phyloP scores from a whole-genome alignment of 2,888 invertebrate species.

The Rhyacophila evoluta region DNA sequence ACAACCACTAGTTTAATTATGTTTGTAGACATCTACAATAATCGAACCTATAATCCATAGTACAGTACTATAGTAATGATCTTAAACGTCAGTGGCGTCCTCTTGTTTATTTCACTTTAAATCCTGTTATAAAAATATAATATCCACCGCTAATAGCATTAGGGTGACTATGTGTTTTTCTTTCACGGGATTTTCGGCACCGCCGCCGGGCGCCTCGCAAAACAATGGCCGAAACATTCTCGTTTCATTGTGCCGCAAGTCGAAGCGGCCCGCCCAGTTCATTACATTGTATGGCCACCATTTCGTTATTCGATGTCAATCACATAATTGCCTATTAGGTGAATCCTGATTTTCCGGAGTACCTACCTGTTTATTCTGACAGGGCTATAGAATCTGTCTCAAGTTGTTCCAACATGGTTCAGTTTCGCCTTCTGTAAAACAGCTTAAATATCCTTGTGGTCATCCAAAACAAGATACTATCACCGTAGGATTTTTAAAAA shows the following conservation, averaged over 20 bases:
- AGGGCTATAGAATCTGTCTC: background rate
- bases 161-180: conserved; percentile 39
- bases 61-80: background rate
- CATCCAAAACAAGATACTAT: no score
- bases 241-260: conserved; percentile 12
- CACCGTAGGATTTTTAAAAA: no score
- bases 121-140: conserved; percentile 30
- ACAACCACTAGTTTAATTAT: no score
- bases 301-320: background rate
- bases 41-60: background rate
- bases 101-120: conserved; percentile 3
- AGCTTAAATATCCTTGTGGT: no score
- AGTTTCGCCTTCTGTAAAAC: no score
- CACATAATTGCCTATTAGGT: conserved; percentile 3
- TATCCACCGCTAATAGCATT: conserved; percentile 37
- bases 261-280: conserved; percentile 11
- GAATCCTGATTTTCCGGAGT: conserved; percentile 1
- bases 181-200: conserved; percentile 12
- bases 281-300: background rate
- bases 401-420: no score
- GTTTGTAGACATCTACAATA: background rate
- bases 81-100: background rate
- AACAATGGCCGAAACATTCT: conserved; percentile 32
- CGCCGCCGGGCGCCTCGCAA: conserved; percentile 33
- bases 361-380: background rate